phyloP scores from a whole-genome alignment of 2,888 invertebrate species.

The Cephus runcator region DNA sequence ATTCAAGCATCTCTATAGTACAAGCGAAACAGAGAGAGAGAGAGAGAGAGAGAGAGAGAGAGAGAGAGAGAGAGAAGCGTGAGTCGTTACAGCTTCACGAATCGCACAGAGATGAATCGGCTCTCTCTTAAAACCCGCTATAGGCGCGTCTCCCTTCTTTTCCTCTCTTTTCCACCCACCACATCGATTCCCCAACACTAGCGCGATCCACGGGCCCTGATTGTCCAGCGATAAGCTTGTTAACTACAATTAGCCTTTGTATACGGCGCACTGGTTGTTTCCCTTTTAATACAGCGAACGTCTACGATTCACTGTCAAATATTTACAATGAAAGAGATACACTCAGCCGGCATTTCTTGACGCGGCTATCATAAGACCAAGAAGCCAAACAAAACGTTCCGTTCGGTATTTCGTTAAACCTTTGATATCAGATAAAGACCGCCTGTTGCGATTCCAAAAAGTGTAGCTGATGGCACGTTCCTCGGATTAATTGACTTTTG shows the following conservation, averaged over 20 bases:
- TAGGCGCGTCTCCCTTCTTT: background rate
- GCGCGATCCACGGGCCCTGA: background rate
- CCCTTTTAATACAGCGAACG: background rate
- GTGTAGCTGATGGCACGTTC: slow-evolving; percentile 35
- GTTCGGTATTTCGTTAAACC: background rate
- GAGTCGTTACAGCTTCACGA: too few species aligned
- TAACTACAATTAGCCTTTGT: background rate
- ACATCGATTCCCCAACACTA: background rate
- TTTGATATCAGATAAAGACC: background rate
- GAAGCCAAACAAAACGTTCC: background rate
- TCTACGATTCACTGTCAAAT: background rate
- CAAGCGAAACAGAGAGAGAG: background rate
- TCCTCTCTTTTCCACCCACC: background rate
- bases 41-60: too few species aligned
- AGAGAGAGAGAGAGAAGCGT: too few species aligned
- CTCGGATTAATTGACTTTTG: slow-evolving; percentile 31
- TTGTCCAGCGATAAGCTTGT: background rate
- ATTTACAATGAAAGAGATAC: background rate
- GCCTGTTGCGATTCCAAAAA: slow-evolving; percentile 7
- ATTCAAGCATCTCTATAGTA: background rate
- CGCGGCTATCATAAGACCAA: background rate
- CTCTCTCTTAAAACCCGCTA: background rate
- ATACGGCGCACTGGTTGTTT: background rate
- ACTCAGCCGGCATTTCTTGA: background rate
- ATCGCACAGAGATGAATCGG: background rate